phyloP scores from a whole-genome alignment of 64 coral and sea anemone species.

The Actinia tenebrosa region DNA sequence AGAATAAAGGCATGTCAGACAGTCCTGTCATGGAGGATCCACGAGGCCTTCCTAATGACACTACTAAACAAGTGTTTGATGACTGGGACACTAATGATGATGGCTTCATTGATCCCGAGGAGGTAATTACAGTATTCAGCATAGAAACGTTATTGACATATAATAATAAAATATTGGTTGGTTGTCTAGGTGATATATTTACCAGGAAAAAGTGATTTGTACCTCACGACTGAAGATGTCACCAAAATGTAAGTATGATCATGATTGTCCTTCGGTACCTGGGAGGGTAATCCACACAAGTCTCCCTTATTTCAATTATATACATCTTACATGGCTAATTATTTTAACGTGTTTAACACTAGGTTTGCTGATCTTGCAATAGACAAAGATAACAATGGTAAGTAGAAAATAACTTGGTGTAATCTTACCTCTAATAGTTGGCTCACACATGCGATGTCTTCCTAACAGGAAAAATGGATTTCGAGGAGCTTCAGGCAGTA shows the following conservation, averaged over 20 bases:
- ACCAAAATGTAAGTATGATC: slow-evolving; percentile 67
- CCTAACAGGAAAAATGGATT: slow-evolving; percentile 53
- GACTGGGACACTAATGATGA: slow-evolving; percentile 82
- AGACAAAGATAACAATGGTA: slow-evolving; percentile 65
- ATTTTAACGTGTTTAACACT: not conserved
- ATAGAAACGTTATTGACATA: too few species aligned
- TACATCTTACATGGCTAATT: not conserved
- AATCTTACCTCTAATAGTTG: not conserved
- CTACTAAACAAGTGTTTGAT: slow-evolving; percentile 54
- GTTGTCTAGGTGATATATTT: slow-evolving; percentile 56
- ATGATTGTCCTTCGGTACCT: too few species aligned
- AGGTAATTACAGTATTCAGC: slow-evolving; percentile 36
- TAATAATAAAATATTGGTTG: not conserved
- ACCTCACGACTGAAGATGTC: slow-evolving; percentile 60
- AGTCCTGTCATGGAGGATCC: slow-evolving; percentile 45
- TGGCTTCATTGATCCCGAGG: slow-evolving; percentile 72
- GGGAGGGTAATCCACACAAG: too few species aligned
- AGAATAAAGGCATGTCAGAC: slow-evolving; percentile 73
- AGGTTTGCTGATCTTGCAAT: slow-evolving; percentile 72
- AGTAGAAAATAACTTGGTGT: not conserved
- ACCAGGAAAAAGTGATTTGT: slow-evolving; percentile 65
- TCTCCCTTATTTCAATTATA: too few species aligned
- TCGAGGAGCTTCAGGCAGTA: slow-evolving; percentile 54
- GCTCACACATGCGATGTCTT: not conserved
- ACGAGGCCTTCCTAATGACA: slow-evolving; percentile 26